These are phyloP conservation scores for Babyrousa celebensis DNA, from an alignment of 2,797 vertebrate genomes.

Conservation along the genomic window DNA sequence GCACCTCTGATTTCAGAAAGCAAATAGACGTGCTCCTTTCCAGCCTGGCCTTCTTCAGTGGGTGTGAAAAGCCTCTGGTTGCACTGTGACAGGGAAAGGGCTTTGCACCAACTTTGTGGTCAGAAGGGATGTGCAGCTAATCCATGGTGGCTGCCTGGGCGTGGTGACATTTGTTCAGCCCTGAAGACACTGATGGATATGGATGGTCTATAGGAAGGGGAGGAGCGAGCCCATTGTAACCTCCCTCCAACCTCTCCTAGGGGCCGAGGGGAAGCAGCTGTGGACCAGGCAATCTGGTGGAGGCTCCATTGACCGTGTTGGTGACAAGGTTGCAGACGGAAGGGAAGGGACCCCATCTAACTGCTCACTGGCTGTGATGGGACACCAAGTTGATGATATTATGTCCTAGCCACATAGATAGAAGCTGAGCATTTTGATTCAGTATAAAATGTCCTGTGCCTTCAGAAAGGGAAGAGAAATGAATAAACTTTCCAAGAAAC, in stretches of 20 bases:
- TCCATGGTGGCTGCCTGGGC: not conserved
- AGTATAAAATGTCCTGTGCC: constrained; percentile 29
- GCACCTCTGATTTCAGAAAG: constrained; percentile 37
- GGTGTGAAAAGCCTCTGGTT: not conserved
- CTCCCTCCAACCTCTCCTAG: not conserved
- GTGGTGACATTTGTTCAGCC: not conserved
- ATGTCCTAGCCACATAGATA: not conserved
- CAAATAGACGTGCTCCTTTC: not conserved
- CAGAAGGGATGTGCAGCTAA: not conserved
- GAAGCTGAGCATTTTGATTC: constrained; percentile 58
- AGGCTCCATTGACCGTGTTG: not conserved
- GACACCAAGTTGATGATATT: not conserved
- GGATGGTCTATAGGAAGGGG: not conserved
- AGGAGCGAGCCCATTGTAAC: not conserved
- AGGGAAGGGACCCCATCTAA: not conserved
- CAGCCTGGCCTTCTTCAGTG: not conserved
- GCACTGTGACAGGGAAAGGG: not conserved
- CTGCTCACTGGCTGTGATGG: not conserved
- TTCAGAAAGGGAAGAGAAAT: constrained; percentile 58
- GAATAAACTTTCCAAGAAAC: constrained; percentile 73
- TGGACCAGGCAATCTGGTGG: not conserved
- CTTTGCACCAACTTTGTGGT: not conserved
- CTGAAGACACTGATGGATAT: not conserved
- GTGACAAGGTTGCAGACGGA: not conserved
- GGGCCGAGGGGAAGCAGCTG: not conserved